Evolutionary conservation across 2,888 invertebrate species (phyloP).

Genomic region (Tenthredo livida): DNA sequence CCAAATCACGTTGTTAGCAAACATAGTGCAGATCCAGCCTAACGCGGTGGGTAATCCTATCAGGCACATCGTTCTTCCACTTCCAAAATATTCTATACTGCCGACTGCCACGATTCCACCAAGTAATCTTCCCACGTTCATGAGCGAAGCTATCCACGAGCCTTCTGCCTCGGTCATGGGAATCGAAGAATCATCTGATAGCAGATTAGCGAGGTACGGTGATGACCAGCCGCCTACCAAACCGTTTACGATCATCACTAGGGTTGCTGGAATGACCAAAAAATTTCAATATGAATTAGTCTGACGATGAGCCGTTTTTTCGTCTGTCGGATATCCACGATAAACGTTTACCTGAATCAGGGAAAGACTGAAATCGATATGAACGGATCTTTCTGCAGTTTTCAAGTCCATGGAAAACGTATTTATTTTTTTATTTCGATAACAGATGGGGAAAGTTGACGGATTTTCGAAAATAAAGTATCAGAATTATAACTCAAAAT

Average conservation of each 20-base stretch:
- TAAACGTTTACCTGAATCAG: background rate
- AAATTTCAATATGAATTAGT: background rate
- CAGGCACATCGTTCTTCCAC: constrained; percentile 69
- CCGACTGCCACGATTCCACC: constrained; percentile 71
- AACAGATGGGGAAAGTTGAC: too few relatives aligned
- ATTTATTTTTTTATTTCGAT: too few relatives aligned
- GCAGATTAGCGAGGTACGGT: constrained; percentile 73
- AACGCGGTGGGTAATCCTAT: constrained; percentile 66
- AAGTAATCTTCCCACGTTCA: constrained; percentile 71
- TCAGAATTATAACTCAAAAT: background rate
- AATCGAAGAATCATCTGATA: constrained; percentile 61
- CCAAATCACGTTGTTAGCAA: constrained; percentile 71
- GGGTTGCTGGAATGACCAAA: constrained; percentile 9
- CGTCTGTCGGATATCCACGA: background rate
- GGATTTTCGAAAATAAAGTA: background rate
- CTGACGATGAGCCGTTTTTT: background rate
- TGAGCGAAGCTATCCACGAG: constrained; percentile 73
- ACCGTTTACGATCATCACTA: constrained; percentile 68
- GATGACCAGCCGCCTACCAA: constrained; percentile 74
- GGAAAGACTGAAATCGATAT: background rate
- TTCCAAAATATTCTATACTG: constrained; percentile 68
- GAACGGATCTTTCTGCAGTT: too few relatives aligned
- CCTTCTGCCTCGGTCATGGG: constrained; percentile 69
- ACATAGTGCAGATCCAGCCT: constrained; percentile 71
- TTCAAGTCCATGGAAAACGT: too few relatives aligned